A percentile compares a stretch with the other conserved stretches of the same genome.
Conservation (phyloP, 2,113 vertebrate genomes). For the Zingel zingel region DNA sequence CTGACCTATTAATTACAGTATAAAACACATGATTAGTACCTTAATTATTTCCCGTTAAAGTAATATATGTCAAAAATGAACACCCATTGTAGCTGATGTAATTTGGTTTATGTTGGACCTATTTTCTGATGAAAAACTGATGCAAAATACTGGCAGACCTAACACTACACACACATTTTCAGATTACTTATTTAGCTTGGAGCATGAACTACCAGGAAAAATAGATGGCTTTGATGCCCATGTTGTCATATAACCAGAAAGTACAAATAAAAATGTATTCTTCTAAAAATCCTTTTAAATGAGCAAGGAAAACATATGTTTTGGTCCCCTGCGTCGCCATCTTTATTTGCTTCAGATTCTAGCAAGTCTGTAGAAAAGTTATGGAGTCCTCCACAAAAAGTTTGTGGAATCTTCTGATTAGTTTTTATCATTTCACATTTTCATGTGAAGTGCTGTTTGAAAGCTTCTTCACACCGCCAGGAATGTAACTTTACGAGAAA, state of each 20-base stretch:
- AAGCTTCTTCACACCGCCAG: neutral
- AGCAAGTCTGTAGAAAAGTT: neutral
- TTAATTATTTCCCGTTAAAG: neutral
- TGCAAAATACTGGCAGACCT: neutral
- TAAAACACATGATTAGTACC: neutral
- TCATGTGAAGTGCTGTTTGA: neutral
- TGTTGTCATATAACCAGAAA: neutral
- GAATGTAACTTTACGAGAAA: neutral
- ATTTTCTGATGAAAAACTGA: too few species aligned
- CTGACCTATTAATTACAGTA: neutral
- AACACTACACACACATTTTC: neutral
- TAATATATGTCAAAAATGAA: neutral
- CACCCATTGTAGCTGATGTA: neutral
- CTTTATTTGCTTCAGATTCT: neutral
- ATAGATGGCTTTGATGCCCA: neutral
- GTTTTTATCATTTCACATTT: neutral
- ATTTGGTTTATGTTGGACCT: neutral
- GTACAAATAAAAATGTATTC: neutral
- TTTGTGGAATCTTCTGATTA: neutral
- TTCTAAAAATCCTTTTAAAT: neutral
- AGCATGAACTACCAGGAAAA: neutral
- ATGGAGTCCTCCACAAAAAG: neutral
- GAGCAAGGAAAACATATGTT: neutral
- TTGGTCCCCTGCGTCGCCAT: neutral
- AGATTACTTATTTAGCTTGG: neutral